Conservation (phyloP, 2,113 vertebrate species). For the Pseudorhombus dupliciocellatus region DNA sequence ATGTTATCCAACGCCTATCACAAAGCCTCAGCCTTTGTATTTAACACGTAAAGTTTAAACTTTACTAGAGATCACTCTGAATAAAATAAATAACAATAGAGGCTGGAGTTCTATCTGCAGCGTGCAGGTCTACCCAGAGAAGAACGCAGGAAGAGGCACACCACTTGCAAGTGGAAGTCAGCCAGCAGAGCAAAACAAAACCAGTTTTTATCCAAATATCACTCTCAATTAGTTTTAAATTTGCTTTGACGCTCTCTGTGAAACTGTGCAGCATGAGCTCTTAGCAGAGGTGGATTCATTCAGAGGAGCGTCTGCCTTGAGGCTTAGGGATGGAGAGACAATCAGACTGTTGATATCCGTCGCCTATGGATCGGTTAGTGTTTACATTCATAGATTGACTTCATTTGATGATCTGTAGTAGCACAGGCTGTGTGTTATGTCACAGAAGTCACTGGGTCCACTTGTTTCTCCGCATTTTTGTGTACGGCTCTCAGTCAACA, state of each 20-base stretch:
- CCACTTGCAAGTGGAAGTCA: neutral
- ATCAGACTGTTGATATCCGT: neutral
- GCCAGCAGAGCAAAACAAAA: neutral
- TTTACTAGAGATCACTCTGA: no score
- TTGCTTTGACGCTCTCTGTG: no score
- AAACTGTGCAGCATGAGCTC: no score
- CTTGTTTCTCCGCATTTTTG: conserved; percentile 1
- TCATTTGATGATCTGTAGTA: conserved; percentile 7
- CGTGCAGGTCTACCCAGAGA: neutral
- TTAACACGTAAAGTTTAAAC: no score
- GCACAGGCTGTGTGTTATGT: conserved; percentile 4
- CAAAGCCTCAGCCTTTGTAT: no score
- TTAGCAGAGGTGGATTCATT: no score
- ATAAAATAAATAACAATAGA: no score
- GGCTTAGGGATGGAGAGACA: neutral
- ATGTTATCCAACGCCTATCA: no score
- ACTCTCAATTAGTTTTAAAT: neutral
- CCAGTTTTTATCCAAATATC: neutral
- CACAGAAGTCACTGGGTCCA: neutral
- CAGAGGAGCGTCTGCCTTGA: no score
- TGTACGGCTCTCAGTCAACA: neutral
- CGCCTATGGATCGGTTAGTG: neutral
- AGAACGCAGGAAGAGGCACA: neutral
- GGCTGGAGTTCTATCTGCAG: neutral
- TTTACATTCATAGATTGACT: neutral